Conservation (phyloP, 1,140 invertebrate genomes). For the Parapsyche elsis region DNA sequence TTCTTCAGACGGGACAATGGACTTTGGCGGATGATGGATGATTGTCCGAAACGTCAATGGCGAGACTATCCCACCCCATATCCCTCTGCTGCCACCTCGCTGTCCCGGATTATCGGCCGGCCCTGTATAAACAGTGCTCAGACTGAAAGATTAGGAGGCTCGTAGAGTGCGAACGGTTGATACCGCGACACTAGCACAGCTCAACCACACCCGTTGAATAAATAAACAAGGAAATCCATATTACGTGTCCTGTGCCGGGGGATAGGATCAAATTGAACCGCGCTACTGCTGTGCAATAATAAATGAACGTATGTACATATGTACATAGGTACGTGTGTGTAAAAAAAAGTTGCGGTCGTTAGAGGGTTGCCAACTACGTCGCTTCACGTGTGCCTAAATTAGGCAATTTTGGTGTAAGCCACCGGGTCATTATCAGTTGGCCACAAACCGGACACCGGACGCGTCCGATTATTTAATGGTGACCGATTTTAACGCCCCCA, state of each 20-base stretch:
- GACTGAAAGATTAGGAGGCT: neutral
- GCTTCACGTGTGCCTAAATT: neutral
- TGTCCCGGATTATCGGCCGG: neutral
- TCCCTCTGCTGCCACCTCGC: neutral
- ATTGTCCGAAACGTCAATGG: slow-evolving; percentile 37
- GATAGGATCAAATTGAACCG: neutral
- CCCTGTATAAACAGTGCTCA: slow-evolving; percentile 5
- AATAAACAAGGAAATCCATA: neutral
- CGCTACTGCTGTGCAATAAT: neutral
- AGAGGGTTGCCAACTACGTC: no score
- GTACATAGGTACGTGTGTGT: neutral
- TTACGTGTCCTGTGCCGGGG: neutral
- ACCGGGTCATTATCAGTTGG: slow-evolving; percentile 18
- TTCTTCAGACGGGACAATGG: slow-evolving; percentile 20
- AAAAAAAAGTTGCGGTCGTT: no score
- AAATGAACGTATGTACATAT: neutral
- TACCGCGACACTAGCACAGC: neutral
- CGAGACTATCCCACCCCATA: neutral
- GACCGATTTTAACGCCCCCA: neutral
- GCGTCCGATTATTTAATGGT: neutral
- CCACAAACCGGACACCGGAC: neutral
- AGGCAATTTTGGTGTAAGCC: slow-evolving; percentile 26
- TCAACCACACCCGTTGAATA: neutral
- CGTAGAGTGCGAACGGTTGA: neutral
- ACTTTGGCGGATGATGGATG: slow-evolving; percentile 32